Evolutionary conservation across 1,140 invertebrate genomes (phyloP).

Genomic region (Drosophila gunungcola): DNA sequence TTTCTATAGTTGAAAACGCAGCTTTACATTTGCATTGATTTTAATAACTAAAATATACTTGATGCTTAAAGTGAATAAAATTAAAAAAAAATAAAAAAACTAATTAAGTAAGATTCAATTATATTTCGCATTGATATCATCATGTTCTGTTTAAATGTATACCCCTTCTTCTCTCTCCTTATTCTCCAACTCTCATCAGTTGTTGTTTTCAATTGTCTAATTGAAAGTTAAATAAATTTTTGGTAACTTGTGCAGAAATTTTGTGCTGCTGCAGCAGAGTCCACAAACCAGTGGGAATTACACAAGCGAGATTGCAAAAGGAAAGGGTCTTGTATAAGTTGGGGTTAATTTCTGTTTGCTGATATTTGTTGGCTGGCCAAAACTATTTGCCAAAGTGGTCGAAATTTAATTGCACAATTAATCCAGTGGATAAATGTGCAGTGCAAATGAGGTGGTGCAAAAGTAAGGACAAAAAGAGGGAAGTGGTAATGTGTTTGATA

Average conservation of each 20-base stretch:
- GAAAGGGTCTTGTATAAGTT: slow-evolving; percentile 1
- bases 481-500: not conserved
- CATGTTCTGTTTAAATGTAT: not conserved
- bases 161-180: not conserved
- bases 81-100: not conserved
- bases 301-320: slow-evolving; percentile 3
- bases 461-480: not conserved
- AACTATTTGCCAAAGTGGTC: slow-evolving; percentile 48
- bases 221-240: slow-evolving; percentile 78
- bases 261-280: slow-evolving; percentile 71
- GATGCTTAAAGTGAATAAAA: not conserved
- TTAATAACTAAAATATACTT: too few relatives aligned
- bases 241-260: slow-evolving; percentile 71
- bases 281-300: slow-evolving; percentile 30
- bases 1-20: too few relatives aligned
- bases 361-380: slow-evolving; percentile 34
- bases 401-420: slow-evolving; percentile 56
- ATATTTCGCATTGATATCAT: not conserved
- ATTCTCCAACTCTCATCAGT: not conserved
- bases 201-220: slow-evolving; percentile 75
- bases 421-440: slow-evolving; percentile 11
- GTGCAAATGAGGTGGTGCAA: not conserved
- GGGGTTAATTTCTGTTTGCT: slow-evolving; percentile 60
- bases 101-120: not conserved
- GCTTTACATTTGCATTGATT: too few relatives aligned